These are phyloP conservation scores for Nysson spinosus DNA, from an alignment of 2,888 invertebrate genomes.

Conservation along the genomic window DNA sequence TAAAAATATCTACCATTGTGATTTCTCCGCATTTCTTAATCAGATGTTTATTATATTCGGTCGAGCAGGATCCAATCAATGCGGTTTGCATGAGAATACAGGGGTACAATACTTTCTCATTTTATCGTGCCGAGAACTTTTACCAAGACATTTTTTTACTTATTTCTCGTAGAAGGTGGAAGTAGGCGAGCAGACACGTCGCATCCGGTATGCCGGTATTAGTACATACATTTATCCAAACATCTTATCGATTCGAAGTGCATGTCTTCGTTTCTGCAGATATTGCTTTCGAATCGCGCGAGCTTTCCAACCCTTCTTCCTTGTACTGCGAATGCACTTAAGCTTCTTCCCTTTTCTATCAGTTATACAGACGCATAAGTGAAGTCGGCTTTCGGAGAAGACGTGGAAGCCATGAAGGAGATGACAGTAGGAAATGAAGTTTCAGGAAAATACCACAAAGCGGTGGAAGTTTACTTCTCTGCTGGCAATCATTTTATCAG, in stretches of 20 bases:
- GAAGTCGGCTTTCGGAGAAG: slow-evolving; percentile 8
- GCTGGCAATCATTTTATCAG: too few relatives aligned
- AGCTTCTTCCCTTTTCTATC: background rate
- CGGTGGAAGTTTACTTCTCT: background rate
- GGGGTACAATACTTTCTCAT: too few relatives aligned
- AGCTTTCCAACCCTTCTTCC: slow-evolving; percentile 11
- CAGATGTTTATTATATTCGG: too few relatives aligned
- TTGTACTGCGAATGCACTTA: too few relatives aligned
- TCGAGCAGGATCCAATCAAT: too few relatives aligned
- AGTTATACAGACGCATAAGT: background rate
- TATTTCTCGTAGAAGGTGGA: background rate
- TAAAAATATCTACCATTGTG: too few relatives aligned
- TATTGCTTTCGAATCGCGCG: slow-evolving; percentile 8
- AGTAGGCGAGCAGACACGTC: background rate
- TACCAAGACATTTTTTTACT: too few relatives aligned
- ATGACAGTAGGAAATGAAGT: slow-evolving; percentile 22
- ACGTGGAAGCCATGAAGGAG: background rate
- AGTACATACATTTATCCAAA: background rate
- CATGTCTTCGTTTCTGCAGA: slow-evolving; percentile 21
- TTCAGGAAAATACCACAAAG: slow-evolving; percentile 6
- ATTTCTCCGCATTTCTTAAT: too few relatives aligned
- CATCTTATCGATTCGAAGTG: slow-evolving; percentile 3
- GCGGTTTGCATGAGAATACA: too few relatives aligned
- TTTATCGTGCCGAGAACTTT: too few relatives aligned
- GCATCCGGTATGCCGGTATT: background rate